Evolutionary conservation across 1,140 invertebrate genomes (phyloP), one percentile per base, ranked within the genome.

Genomic region (Panagrolaimus sp.): DNA sequence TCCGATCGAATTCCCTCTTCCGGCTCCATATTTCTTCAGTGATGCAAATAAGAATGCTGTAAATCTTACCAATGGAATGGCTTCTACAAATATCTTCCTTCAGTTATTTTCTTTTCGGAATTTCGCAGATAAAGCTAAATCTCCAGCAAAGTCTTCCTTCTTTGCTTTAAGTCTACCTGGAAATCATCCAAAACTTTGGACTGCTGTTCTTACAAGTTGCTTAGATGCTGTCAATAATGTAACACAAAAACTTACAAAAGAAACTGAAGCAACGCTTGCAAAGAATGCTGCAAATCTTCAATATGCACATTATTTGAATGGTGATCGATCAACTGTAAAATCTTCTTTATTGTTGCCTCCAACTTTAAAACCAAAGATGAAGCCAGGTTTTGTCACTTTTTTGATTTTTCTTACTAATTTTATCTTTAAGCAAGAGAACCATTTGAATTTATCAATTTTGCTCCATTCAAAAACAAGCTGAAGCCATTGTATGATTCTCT

Each of bases 81-180:
- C 21, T 21, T 21, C 52, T 2, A n/a, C 21, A 26, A 28, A 58
- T 58, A 21, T 21, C 4, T 28, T 21, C 0, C 2, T 58, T 1
- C 15, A n/a, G 0, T 14, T 58, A 28, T 58, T 58, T 17, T 12
- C 52, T 28, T 58, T 58, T 4, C 52, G 28, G 21, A n/a, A 58
- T 14, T 58, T 58, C 17, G 21, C 21, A 12, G 21, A 21, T 28
- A 58, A 58, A 28, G 17, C 52, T 12, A n/a, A 21, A 9, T 58
- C 52, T 12, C 21, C 12, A 12, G 14, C 21, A 26, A 21, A 28
- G 0, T 0, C 52, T 14, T 12, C 28, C 17, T 58, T 58, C 52
- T 58, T 58, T 28, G 28, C 17, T 1, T 58, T 58, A n/a, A 58
- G 52, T 58, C 52, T n/a, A 28, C 52, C 52, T 58, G 52, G 52